These are phyloP conservation scores for Choreutis nemorana DNA, from an alignment of 2,888 invertebrate species.

Conservation along the genomic window DNA sequence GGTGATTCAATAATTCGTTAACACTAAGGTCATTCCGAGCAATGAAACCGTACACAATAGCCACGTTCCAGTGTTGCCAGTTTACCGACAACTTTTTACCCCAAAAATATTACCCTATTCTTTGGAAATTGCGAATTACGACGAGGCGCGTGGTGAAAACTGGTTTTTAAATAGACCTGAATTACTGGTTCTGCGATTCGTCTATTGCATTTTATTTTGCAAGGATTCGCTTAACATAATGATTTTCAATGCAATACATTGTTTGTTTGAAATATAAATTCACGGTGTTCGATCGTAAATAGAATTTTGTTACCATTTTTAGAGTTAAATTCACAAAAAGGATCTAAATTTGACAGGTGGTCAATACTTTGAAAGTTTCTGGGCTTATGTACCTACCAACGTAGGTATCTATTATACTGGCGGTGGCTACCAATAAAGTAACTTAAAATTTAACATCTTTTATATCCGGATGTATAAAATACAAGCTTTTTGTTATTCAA, in stretches of 20 bases:
- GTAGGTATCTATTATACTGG: too few relatives aligned
- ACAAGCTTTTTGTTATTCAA: too few relatives aligned
- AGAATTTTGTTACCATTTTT: conserved; percentile 15
- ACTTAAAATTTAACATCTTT: too few relatives aligned
- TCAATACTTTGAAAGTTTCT: too few relatives aligned
- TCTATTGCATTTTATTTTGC: conserved; percentile 29
- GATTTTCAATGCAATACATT: conserved; percentile 39
- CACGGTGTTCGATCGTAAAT: conserved; percentile 32
- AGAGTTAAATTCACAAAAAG: not conserved
- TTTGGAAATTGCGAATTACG: conserved; percentile 36
- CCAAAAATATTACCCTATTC: conserved; percentile 15
- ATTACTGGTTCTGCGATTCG: conserved; percentile 35
- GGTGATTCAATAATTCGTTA: conserved; percentile 52
- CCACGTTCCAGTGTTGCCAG: conserved; percentile 28
- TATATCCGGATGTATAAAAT: too few relatives aligned
- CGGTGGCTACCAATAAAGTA: too few relatives aligned
- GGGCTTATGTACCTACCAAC: too few relatives aligned
- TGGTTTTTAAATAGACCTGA: conserved; percentile 39
- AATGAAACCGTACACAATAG: conserved; percentile 30
- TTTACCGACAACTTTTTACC: conserved; percentile 18
- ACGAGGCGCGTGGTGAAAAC: conserved; percentile 51
- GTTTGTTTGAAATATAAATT: conserved; percentile 37
- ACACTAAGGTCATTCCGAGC: conserved; percentile 51
- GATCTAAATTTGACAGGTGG: too few relatives aligned
- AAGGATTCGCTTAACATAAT: conserved; percentile 46